phyloP scores from a whole-genome alignment of 30 jellyfish, hydroid and myxozoan species.

The Cassiopea andromeda region DNA sequence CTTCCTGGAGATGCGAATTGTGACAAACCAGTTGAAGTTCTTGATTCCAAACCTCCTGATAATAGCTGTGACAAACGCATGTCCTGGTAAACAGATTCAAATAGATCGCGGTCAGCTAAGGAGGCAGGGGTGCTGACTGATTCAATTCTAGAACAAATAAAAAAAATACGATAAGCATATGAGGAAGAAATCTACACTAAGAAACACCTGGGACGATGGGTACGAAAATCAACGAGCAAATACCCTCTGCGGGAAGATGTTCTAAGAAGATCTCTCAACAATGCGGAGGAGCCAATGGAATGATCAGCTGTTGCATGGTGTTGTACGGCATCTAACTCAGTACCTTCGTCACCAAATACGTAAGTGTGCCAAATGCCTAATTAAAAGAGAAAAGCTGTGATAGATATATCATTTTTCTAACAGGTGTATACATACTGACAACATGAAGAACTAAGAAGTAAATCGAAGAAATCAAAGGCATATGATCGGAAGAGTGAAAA shows the following conservation, averaged over 20 bases:
- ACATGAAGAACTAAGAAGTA: too few relatives aligned
- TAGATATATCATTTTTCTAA: too few relatives aligned
- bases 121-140: slow-evolving; percentile 74
- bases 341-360: slow-evolving; percentile 75
- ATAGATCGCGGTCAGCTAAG: slow-evolving; percentile 63
- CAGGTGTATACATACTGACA: too few relatives aligned
- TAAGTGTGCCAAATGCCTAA: slow-evolving; percentile 93
- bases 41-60: slow-evolving; percentile 56
- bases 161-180: too few relatives aligned
- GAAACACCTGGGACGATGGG: neutral
- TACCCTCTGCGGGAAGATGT: slow-evolving; percentile 66
- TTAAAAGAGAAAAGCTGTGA: neutral
- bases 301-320: slow-evolving; percentile 33
- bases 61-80: slow-evolving; percentile 67
- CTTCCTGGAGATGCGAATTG: slow-evolving; percentile 71
- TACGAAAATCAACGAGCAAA: neutral
- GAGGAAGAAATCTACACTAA: neutral
- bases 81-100: slow-evolving; percentile 70
- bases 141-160: slow-evolving; percentile 12
- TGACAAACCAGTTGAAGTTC: slow-evolving; percentile 45
- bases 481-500: too few relatives aligned
- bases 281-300: slow-evolving; percentile 57
- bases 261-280: slow-evolving; percentile 45
- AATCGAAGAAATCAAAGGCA: too few relatives aligned
- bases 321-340: slow-evolving; percentile 21